Evolutionary conservation across 1,140 invertebrate genomes (phyloP).

Genomic region (Diplogasteroides magnus): DNA sequence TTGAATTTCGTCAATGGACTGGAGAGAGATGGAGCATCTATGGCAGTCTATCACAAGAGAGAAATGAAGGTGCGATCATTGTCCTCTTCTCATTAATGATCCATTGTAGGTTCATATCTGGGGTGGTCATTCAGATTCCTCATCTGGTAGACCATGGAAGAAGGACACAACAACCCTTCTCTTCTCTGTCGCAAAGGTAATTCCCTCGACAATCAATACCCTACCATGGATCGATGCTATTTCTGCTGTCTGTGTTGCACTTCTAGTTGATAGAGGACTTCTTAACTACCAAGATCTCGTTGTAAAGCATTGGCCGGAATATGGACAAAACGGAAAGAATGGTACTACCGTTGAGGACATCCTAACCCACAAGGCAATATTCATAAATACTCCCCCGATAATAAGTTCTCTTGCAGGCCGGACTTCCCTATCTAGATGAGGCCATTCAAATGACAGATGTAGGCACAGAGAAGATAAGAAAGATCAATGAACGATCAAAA

Average conservation of each 20-base stretch:
- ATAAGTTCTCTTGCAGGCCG: constrained; percentile 37
- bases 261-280: constrained; percentile 56
- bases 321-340: constrained; percentile 56
- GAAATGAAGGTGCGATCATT: too few species aligned
- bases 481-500: constrained; percentile 37
- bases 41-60: too few species aligned
- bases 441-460: constrained; percentile 33
- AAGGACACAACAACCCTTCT: too few species aligned
- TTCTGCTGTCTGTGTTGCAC: constrained; percentile 49
- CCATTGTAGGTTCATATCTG: too few species aligned
- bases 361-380: constrained; percentile 57
- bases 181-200: too few species aligned
- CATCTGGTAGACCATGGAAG: too few species aligned
- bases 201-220: too few species aligned
- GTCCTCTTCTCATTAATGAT: too few species aligned
- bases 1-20: too few species aligned
- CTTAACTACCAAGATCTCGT: constrained; percentile 56
- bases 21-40: too few species aligned
- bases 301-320: constrained; percentile 58
- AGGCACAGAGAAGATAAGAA: constrained; percentile 27
- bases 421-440: constrained; percentile 43
- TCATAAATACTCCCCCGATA: neutral
- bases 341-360: constrained; percentile 57
- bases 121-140: too few species aligned
- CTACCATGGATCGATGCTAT: constrained; percentile 53